Evolutionary conservation across 1,140 invertebrate species (phyloP).

Genomic region (Phocides pigmalion): DNA sequence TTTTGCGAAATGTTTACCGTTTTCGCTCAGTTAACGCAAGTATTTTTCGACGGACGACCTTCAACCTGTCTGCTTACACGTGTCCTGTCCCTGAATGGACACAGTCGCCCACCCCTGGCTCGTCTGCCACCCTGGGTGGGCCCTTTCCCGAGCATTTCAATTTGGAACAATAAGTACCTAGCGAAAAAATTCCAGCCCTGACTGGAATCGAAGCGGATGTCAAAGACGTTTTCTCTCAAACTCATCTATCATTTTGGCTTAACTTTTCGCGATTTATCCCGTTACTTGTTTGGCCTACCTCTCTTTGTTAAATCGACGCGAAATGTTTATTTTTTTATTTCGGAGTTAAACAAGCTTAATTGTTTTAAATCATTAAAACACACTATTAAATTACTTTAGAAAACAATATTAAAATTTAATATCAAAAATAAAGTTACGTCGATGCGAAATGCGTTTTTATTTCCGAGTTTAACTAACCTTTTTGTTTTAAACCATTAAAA

Average conservation of each 20-base stretch:
- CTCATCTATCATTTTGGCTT: conserved; percentile 34
- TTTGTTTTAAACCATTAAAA: no score
- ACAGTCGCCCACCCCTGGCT: conserved; percentile 37
- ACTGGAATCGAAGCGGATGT: conserved; percentile 15
- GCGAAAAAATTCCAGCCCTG: conserved; percentile 38
- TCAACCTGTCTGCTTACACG: conserved; percentile 53
- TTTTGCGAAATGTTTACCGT: conserved; percentile 17
- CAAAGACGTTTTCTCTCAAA: conserved; percentile 19
- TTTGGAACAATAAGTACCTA: conserved; percentile 47
- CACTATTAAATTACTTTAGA: no score
- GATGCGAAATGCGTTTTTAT: no score
- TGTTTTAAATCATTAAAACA: conserved; percentile 10
- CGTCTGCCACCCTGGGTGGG: conserved; percentile 35
- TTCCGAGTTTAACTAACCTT: no score
- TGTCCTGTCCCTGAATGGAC: conserved; percentile 54
- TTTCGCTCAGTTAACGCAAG: conserved; percentile 5
- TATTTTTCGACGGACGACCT: conserved; percentile 39
- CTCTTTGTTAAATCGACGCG: conserved; percentile 11
- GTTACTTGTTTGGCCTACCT: conserved; percentile 17
- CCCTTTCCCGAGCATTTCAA: conserved; percentile 47
- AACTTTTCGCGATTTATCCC: conserved; percentile 32
- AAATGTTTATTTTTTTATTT: conserved; percentile 18
- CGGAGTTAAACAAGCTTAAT: conserved; percentile 10
- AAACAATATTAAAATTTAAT: no score
- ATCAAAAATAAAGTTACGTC: no score